Conservation (phyloP, 2,113 vertebrate genomes). For the Orientallactaga bullata region DNA sequence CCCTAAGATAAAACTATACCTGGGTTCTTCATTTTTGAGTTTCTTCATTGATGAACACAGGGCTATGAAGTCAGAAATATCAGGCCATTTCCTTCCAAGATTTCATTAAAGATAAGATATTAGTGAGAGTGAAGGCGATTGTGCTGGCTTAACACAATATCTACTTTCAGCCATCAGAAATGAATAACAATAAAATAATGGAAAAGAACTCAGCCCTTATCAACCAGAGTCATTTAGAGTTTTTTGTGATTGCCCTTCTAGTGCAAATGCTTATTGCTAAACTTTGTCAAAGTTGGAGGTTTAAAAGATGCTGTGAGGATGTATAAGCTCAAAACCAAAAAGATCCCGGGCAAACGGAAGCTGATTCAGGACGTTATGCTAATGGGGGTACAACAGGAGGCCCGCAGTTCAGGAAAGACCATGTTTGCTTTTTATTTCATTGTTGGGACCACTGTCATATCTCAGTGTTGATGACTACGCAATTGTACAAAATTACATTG, state of each 20-base stretch:
- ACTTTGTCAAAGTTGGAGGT: constrained; percentile 36
- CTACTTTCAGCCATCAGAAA: constrained; percentile 45
- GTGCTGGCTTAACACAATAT: constrained; percentile 39
- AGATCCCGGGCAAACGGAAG: background rate
- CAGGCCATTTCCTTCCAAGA: constrained; percentile 56
- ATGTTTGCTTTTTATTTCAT: background rate
- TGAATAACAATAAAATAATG: constrained; percentile 55
- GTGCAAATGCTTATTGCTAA: constrained; percentile 60
- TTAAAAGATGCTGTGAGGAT: background rate
- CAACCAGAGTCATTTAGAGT: constrained; percentile 50
- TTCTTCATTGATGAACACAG: constrained; percentile 47
- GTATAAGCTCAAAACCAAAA: background rate
- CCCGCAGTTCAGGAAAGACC: background rate
- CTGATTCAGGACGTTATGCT: background rate
- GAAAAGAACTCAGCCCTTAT: constrained; percentile 54
- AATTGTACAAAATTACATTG: too few relatives aligned
- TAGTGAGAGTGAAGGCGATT: constrained; percentile 47
- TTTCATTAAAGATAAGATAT: constrained; percentile 72
- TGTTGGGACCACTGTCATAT: too few relatives aligned
- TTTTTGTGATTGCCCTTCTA: constrained; percentile 44
- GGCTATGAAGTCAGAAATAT: constrained; percentile 65
- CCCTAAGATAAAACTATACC: constrained; percentile 70
- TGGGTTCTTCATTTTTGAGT: constrained; percentile 66
- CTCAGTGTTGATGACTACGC: too few relatives aligned
- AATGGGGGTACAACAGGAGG: background rate